Conservation (phyloP, 2,797 vertebrate species). For the Rhinoraja longicauda region DNA sequence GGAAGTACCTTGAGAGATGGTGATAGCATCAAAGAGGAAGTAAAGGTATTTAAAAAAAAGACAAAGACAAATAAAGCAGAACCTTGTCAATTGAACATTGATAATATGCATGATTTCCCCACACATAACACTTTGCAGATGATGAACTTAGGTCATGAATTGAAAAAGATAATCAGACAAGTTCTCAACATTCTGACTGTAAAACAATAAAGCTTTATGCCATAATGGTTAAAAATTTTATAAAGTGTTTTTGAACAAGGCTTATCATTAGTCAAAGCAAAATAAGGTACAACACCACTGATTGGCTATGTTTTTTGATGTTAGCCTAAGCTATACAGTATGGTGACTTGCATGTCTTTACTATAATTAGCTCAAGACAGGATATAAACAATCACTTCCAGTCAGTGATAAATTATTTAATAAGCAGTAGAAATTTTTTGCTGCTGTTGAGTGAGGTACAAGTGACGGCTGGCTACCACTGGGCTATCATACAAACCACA, state of each 20-base stretch:
- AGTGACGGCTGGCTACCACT: background rate
- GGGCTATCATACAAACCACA: conserved; percentile 10
- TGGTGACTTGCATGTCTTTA: background rate
- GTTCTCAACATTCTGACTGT: background rate
- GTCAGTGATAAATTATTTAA: background rate
- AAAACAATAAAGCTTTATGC: background rate
- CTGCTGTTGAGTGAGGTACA: background rate
- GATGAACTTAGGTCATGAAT: background rate
- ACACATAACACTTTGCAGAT: background rate
- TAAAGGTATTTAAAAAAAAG: background rate
- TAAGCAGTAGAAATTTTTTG: background rate
- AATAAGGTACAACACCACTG: background rate
- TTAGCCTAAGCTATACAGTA: background rate
- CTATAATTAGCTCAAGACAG: background rate
- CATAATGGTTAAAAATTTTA: background rate
- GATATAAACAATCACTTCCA: background rate
- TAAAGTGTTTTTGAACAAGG: background rate
- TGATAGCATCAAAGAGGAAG: background rate
- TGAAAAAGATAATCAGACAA: background rate
- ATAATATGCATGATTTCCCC: background rate
- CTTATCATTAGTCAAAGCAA: background rate
- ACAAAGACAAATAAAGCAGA: background rate
- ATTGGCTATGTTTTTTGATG: background rate
- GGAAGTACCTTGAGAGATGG: background rate
- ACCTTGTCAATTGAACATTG: background rate